These are phyloP conservation scores for Tinea pellionella DNA, from an alignment of 2,888 invertebrate genomes.

Conservation along the genomic window DNA sequence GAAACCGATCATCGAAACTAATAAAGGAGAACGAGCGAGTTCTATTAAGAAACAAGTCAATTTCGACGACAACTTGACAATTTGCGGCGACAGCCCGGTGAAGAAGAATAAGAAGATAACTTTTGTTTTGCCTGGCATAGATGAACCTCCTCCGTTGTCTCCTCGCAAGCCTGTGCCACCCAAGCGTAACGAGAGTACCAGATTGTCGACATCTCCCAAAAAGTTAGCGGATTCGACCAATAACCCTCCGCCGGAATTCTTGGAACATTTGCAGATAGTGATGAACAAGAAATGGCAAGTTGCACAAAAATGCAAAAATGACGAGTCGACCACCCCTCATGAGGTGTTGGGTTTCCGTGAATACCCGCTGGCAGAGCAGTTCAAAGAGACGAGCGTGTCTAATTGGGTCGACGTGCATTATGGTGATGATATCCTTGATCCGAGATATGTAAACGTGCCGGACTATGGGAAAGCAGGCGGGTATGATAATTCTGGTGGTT, in stretches of 20 bases:
- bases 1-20: constrained; percentile 39
- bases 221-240: constrained; percentile 78
- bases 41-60: constrained; percentile 65
- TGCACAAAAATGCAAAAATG: constrained; percentile 90
- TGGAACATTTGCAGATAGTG: constrained; percentile 89
- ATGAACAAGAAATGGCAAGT: constrained; percentile 96
- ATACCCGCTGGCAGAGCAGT: constrained; percentile 78
- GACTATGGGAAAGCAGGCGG: constrained; percentile 18
- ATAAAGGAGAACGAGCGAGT: constrained; percentile 55
- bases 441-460: constrained; percentile 83
- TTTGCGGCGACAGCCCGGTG: constrained; percentile 52
- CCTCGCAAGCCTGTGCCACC: constrained; percentile 80
- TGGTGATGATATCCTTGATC: constrained; percentile 68
- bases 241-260: constrained; percentile 83
- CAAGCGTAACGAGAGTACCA: constrained; percentile 79
- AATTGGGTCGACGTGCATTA: constrained; percentile 93
- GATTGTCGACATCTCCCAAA: constrained; percentile 77
- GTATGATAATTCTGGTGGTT: constrained; percentile 23
- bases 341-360: constrained; percentile 92
- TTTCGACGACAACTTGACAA: constrained; percentile 70
- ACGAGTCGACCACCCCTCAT: constrained; percentile 89
- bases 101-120: constrained; percentile 74
- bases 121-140: constrained; percentile 67
- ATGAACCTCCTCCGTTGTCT: constrained; percentile 63
- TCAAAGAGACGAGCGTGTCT: constrained; percentile 85